These are phyloP conservation scores for Nyctereutes procyonoides DNA, from an alignment of 2,113 vertebrate genomes.

Conservation along the genomic window DNA sequence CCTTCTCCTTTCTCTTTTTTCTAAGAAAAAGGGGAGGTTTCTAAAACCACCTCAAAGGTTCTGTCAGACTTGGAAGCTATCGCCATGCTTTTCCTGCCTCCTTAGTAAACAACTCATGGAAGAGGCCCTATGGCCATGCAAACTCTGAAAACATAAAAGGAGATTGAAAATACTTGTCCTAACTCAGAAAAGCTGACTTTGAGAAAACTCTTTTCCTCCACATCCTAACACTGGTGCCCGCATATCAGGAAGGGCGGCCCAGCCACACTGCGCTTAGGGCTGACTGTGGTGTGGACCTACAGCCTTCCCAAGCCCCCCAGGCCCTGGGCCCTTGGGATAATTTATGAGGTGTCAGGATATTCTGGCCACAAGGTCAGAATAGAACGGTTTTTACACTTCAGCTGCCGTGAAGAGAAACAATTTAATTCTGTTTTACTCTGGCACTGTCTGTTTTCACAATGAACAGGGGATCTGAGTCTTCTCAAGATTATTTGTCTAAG, in stretches of 20 bases:
- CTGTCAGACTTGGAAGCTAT: background rate
- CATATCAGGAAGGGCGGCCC: slow-evolving; percentile 51
- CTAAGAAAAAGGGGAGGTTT: background rate
- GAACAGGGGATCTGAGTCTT: slow-evolving; percentile 79
- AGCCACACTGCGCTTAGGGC: slow-evolving; percentile 23
- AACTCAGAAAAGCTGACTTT: background rate
- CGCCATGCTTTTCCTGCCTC: background rate
- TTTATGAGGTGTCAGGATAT: slow-evolving; percentile 90
- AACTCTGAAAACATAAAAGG: background rate
- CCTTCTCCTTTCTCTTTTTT: background rate
- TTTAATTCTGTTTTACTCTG: slow-evolving; percentile 83
- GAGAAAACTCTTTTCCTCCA: slow-evolving; percentile 17
- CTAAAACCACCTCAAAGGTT: background rate
- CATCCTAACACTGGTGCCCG: slow-evolving; percentile 60
- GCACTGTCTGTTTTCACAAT: slow-evolving; percentile 85
- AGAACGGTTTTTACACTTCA: slow-evolving; percentile 87
- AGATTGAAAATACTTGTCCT: background rate
- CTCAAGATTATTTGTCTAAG: slow-evolving; percentile 88
- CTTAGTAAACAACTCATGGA: background rate
- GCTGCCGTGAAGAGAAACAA: slow-evolving; percentile 86
- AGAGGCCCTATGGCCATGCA: background rate
- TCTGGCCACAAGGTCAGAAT: slow-evolving; percentile 85
- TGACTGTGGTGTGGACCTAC: slow-evolving; percentile 70
- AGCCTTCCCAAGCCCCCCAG: slow-evolving; percentile 70
- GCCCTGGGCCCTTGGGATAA: slow-evolving; percentile 82